Base-by-base conservation (phyloP, 2,113 vertebrate species). In the Paralichthys olivaceus region DNA sequence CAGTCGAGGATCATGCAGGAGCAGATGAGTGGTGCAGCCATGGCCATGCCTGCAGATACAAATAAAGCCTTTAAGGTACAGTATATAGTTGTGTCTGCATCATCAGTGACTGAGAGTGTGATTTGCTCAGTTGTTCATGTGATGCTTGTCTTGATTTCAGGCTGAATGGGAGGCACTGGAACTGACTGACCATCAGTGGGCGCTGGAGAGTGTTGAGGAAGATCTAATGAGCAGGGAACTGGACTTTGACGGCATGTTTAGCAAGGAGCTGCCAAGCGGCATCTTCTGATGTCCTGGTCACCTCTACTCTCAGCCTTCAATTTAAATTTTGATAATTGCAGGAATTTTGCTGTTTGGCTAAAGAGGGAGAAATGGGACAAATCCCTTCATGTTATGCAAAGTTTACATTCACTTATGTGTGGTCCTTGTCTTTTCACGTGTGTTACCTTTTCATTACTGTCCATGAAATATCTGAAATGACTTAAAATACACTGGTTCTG, bases 1-100 rank as follows among this genome's bases (percentile, higher is more conserved):
- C 98, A 99, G 87, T 99, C 97, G 1, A 95, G 97, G 63, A 96
- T 99, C 89, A 99, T 99, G 98, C 98, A 99, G 86, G 98, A 99
- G 76, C 98, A 99, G 92, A 99, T 99, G 97, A 98, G 97, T 0
- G 98, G 97, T 13, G 98, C 97, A 28, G 98, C 98, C 63, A 97
- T 99, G 97, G 97, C 97, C 79, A 98, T 99, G 97, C 97, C 98
- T 22, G 97, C 98, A 47, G 98, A 99, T 57, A 98, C 98, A 70
- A 99, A 99, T 93, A 99, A 99, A 93, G 97, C 98, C 43, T 99
- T 99, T 86, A 99, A 99, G 96, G 98, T 99, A 47, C 43, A 5
- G 43, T 19, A 95, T 55, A 54, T n/a, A 5, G 14, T 28, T 14
- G 8, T n/a, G 25, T 23, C 2, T 28, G 25, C 13, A 13, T 55